Conservation (phyloP, 2,113 vertebrate species). For the Glareola pratincola region DNA sequence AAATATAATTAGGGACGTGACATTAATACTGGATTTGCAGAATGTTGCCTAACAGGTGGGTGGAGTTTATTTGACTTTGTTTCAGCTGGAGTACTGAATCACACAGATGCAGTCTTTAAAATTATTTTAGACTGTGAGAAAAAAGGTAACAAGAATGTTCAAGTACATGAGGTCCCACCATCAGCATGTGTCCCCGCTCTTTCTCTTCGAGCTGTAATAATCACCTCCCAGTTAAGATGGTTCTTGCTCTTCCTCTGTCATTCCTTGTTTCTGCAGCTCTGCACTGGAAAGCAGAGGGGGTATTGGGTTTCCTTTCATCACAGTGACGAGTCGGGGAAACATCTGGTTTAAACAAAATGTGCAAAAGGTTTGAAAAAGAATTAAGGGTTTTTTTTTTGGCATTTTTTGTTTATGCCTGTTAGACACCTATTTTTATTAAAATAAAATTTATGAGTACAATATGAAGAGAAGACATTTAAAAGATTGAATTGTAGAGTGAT, state of each 20-base stretch:
- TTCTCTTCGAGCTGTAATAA: not conserved
- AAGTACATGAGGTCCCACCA: not conserved
- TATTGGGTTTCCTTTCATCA: conserved; percentile 60
- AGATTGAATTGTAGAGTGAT: conserved; percentile 21
- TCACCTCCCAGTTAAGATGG: not conserved
- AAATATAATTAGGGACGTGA: conserved; percentile 53
- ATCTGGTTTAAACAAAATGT: conserved; percentile 66
- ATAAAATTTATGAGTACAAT: conserved; percentile 72
- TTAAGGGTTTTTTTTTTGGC: not conserved
- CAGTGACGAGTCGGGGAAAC: conserved; percentile 52
- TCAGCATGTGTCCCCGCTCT: not conserved
- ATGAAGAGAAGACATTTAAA: conserved; percentile 37
- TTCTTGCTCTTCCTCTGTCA: not conserved
- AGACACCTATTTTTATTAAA: conserved; percentile 73
- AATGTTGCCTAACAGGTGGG: conserved; percentile 58
- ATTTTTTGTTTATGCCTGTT: conserved; percentile 57
- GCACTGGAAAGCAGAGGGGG: conserved; percentile 24
- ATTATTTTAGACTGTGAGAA: conserved; percentile 26
- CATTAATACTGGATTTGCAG: conserved; percentile 28
- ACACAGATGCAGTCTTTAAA: conserved; percentile 1
- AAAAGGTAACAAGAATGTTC: not conserved
- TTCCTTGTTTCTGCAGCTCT: conserved; percentile 47
- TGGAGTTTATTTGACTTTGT: conserved; percentile 34
- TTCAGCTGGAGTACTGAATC: conserved; percentile 12
- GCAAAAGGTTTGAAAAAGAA: conserved; percentile 43